These are phyloP conservation scores for Polyergus mexicanus DNA, from an alignment of 1,140 invertebrate species.

Conservation along the genomic window DNA sequence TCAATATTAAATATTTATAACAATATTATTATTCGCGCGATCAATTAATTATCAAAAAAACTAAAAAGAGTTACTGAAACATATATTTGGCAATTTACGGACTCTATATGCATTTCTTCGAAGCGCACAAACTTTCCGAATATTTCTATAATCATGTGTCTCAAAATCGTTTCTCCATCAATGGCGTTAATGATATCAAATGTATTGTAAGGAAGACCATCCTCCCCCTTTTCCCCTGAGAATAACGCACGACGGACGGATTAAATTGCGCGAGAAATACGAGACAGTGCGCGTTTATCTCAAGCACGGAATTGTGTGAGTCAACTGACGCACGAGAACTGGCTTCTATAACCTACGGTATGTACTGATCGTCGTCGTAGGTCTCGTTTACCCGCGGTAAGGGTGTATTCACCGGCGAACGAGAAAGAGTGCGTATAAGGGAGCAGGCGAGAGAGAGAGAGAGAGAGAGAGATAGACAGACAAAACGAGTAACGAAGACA, in stretches of 20 bases:
- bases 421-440: constrained; percentile 32
- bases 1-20: too few relatives aligned
- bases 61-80: too few relatives aligned
- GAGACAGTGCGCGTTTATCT: constrained; percentile 46
- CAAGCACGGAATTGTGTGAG: constrained; percentile 53
- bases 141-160: constrained; percentile 7
- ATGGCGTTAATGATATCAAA: constrained; percentile 37
- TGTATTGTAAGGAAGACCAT: constrained; percentile 13
- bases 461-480: constrained; percentile 22
- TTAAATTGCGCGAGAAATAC: constrained; percentile 55
- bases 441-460: background rate
- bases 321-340: constrained; percentile 47
- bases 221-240: background rate
- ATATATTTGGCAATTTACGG: too few relatives aligned
- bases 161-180: constrained; percentile 1
- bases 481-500: constrained; percentile 27
- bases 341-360: constrained; percentile 38
- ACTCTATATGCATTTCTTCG: too few relatives aligned
- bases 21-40: too few relatives aligned
- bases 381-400: constrained; percentile 55
- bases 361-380: constrained; percentile 36
- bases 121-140: background rate
- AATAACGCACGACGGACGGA: constrained; percentile 32
- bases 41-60: too few relatives aligned
- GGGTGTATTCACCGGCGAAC: constrained; percentile 48